Percentiles rank a stretch among this genome's conserved stretches.
phyloP scores from a whole-genome alignment of 2,113 vertebrate species.

The Sula dactylatra region DNA sequence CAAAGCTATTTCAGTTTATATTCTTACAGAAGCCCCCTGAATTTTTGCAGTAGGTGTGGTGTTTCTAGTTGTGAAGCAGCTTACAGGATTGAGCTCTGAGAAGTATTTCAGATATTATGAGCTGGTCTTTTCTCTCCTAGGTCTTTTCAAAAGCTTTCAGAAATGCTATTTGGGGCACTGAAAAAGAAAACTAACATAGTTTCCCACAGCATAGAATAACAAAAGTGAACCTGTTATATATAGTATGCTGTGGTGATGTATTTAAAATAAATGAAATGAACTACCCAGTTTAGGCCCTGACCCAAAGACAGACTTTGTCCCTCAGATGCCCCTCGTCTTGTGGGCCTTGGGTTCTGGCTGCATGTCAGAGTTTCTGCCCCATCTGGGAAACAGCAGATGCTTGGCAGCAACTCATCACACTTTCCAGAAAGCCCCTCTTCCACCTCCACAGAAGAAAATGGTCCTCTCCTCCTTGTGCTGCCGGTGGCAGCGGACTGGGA shows the following conservation, averaged over 20 bases:
- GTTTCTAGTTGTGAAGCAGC: neutral
- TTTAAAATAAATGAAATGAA: neutral
- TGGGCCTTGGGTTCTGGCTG: neutral
- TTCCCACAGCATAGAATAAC: neutral
- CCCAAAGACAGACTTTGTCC: neutral
- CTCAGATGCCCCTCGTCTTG: fast-evolving
- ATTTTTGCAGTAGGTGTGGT: neutral
- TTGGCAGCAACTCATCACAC: neutral
- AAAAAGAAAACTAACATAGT: neutral
- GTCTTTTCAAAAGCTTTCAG: neutral
- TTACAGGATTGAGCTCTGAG: neutral
- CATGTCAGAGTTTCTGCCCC: neutral
- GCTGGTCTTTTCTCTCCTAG: neutral
- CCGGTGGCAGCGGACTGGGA: neutral
- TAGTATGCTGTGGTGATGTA: neutral
- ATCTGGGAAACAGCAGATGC: neutral
- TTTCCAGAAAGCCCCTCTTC: neutral
- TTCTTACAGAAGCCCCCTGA: neutral
- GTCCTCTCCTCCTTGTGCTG: neutral
- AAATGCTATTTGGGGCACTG: neutral
- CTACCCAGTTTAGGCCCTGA: neutral
- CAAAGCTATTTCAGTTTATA: neutral
- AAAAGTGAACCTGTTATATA: neutral
- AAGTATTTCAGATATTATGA: slow-evolving; percentile 16
- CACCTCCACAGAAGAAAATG: neutral